Conservation (phyloP, 2,113 vertebrate species). For the Cynopterus brachyotis region DNA sequence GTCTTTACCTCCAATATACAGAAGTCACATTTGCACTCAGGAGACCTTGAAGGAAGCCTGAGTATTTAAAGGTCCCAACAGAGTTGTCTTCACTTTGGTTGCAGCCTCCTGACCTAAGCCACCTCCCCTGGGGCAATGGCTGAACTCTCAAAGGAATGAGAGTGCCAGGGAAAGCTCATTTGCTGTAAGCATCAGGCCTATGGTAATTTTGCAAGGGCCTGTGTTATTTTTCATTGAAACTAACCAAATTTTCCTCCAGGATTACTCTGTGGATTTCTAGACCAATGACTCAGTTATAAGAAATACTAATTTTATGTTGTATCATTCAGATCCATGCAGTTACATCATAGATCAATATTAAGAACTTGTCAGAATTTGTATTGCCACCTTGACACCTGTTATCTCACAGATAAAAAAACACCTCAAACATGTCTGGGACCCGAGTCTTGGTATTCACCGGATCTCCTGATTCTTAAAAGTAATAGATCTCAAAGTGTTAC, state of each 20-base stretch:
- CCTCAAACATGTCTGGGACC: neutral
- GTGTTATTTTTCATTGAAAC: slow-evolving; percentile 45
- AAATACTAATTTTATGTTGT: neutral
- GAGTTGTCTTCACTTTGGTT: neutral
- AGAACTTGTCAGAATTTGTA: neutral
- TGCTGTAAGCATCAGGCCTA: neutral
- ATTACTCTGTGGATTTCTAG: slow-evolving; percentile 4
- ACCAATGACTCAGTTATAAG: neutral
- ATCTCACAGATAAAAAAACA: neutral
- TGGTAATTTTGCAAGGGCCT: slow-evolving; percentile 2
- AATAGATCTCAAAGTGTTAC: neutral
- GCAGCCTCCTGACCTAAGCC: neutral
- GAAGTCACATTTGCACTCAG: neutral
- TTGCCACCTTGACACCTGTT: neutral
- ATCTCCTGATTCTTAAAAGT: neutral
- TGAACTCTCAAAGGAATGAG: neutral
- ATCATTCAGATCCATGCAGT: neutral
- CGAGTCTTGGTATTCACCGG: neutral
- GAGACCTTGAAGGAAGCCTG: neutral
- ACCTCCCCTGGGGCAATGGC: neutral
- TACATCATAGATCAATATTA: neutral
- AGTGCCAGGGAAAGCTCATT: neutral
- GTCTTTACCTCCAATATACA: neutral
- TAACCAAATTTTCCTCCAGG: slow-evolving; percentile 43
- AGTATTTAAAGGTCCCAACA: neutral